Evolutionary conservation across 2,113 vertebrate species (phyloP).

Genomic region (Saccopteryx leptura): DNA sequence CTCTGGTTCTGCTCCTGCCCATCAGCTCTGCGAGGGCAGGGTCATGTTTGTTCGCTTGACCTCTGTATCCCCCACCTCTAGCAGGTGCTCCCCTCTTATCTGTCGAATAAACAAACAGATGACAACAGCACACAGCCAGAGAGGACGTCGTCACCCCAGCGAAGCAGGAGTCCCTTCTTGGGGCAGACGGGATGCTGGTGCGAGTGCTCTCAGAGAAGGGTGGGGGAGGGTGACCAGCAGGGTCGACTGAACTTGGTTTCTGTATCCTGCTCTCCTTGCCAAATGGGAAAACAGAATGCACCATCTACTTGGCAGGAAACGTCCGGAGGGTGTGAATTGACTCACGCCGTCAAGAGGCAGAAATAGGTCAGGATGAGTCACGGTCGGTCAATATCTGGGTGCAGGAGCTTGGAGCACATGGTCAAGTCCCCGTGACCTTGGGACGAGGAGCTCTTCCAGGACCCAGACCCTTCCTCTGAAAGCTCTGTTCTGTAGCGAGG

Average conservation of each 20-base stretch:
- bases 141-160: accelerated
- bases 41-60: accelerated
- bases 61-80: accelerated
- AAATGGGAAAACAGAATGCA: not conserved
- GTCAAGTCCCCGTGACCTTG: accelerated
- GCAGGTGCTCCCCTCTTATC: not conserved
- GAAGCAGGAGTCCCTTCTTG: accelerated
- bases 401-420: accelerated
- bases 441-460: not conserved
- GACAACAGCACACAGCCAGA: accelerated
- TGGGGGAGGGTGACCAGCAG: accelerated
- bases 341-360: not conserved
- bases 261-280: not conserved
- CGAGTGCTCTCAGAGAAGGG: accelerated
- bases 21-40: not conserved
- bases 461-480: accelerated
- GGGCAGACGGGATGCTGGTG: accelerated
- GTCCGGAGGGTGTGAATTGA: not conserved
- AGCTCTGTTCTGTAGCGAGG: not conserved
- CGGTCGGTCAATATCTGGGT: accelerated
- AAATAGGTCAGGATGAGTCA: conserved; percentile 19
- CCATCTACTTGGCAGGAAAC: not conserved
- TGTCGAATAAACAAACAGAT: not conserved
- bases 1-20: no score
- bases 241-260: not conserved